Evolutionary conservation across 2,113 vertebrate species (phyloP).

Genomic region (Carollia perspicillata): DNA sequence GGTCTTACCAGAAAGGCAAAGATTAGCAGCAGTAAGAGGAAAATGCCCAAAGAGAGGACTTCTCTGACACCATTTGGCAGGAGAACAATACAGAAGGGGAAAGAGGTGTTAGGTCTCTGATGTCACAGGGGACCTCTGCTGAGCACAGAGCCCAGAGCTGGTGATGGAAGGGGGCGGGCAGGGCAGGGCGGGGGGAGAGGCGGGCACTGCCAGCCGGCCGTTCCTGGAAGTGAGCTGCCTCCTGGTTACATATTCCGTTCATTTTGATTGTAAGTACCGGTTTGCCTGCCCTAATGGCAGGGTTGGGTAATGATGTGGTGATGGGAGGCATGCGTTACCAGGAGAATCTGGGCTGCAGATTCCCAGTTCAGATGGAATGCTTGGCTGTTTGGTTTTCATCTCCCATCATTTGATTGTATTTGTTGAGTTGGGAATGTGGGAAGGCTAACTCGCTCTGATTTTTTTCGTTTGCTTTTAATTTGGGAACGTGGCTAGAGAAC

Average conservation of each 20-base stretch:
- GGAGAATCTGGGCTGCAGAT: background rate
- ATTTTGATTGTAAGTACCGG: conserved; percentile 12
- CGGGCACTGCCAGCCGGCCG: background rate
- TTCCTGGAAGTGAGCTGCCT: conserved; percentile 49
- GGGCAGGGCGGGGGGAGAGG: rapidly evolving
- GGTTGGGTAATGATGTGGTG: conserved; percentile 23
- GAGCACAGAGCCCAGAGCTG: background rate
- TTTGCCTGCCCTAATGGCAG: conserved; percentile 47
- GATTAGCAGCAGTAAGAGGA: background rate
- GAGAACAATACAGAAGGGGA: background rate
- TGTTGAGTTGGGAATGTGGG: conserved; percentile 3
- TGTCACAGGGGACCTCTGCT: background rate
- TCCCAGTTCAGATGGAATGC: background rate
- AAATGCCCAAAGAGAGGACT: no score
- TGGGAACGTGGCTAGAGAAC: background rate
- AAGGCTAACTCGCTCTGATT: background rate
- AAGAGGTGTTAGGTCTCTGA: background rate
- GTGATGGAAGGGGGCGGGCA: background rate
- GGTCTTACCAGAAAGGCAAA: background rate
- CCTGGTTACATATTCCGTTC: background rate
- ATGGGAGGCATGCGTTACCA: background rate
- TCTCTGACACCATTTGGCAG: background rate
- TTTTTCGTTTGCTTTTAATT: conserved; percentile 5
- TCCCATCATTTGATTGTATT: background rate
- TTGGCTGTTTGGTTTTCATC: background rate